phyloP scores from a whole-genome alignment of 1,140 invertebrate genomes.

The Euura lappo region DNA sequence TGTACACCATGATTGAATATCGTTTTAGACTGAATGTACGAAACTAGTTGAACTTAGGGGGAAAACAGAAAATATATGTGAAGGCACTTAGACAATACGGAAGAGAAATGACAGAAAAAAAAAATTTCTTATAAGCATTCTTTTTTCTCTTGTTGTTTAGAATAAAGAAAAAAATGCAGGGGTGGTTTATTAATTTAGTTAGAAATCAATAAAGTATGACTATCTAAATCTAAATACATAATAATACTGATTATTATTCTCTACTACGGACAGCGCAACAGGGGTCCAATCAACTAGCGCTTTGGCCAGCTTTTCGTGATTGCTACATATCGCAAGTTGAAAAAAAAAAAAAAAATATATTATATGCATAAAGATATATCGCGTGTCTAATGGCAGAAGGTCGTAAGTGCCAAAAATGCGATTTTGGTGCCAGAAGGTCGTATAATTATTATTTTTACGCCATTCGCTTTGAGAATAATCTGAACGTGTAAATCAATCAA shows the following conservation, averaged over 20 bases:
- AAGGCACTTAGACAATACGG: slow-evolving; percentile 51
- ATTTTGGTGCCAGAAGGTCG: too few relatives aligned
- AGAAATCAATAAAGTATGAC: slow-evolving; percentile 15
- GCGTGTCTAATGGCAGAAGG: too few relatives aligned
- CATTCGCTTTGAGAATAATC: too few relatives aligned
- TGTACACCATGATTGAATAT: slow-evolving; percentile 28
- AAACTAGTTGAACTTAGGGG: slow-evolving; percentile 22
- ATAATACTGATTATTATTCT: slow-evolving; percentile 22
- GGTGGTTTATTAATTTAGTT: too few relatives aligned
- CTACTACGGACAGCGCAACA: slow-evolving; percentile 38
- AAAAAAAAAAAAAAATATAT: neutral
- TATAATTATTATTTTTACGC: too few relatives aligned
- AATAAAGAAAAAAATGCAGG: too few relatives aligned
- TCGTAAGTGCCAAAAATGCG: too few relatives aligned
- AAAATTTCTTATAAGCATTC: too few relatives aligned
- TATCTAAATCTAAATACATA: too few relatives aligned
- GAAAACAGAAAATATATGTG: slow-evolving; percentile 21
- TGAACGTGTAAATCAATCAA: too few relatives aligned
- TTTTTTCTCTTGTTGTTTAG: too few relatives aligned
- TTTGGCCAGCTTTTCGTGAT: slow-evolving; percentile 42
- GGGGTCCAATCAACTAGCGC: slow-evolving; percentile 42
- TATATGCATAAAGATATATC: too few relatives aligned
- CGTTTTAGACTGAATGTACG: slow-evolving; percentile 40
- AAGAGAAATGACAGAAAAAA: slow-evolving; percentile 34
- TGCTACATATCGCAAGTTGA: slow-evolving; percentile 42